Conservation (phyloP, 2,888 invertebrate genomes). For the Cerastis leucographa region DNA sequence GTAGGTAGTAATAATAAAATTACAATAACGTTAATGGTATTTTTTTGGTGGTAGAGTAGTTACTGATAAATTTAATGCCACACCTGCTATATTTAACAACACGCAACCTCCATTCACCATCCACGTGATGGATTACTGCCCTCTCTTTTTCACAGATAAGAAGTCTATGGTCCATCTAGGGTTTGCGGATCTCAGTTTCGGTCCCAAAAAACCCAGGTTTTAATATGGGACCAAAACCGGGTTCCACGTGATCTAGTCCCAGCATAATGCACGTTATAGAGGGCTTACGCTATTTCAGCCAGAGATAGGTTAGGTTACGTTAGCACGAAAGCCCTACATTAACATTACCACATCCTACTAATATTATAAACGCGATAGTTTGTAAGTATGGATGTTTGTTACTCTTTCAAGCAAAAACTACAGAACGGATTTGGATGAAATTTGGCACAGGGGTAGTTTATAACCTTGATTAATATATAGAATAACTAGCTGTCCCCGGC, state of each 20-base stretch:
- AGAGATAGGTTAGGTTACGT: not conserved
- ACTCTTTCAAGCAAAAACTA: too few species aligned
- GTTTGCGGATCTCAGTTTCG: too few species aligned
- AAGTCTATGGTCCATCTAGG: not conserved
- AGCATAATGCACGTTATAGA: not conserved
- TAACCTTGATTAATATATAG: too few species aligned
- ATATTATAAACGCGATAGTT: too few species aligned
- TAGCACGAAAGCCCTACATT: not conserved
- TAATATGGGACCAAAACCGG: too few species aligned
- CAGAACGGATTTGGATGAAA: too few species aligned
- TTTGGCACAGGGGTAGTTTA: too few species aligned
- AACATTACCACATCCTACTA: too few species aligned
- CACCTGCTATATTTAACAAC: not conserved
- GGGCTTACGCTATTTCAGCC: not conserved
- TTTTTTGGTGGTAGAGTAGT: not conserved
- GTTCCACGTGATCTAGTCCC: not conserved
- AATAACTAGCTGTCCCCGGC: too few species aligned
- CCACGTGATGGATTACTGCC: not conserved
- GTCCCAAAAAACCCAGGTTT: too few species aligned
- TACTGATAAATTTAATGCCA: not conserved
- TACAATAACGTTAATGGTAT: slow-evolving; percentile 2
- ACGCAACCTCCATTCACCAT: too few species aligned
- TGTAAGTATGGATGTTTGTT: too few species aligned
- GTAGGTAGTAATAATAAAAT: slow-evolving; percentile 23
- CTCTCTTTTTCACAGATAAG: not conserved